Evolutionary conservation across 1,140 invertebrate species (phyloP), one percentile per base, ranked within the genome.

Genomic region (Lutraria rhynchaena): DNA sequence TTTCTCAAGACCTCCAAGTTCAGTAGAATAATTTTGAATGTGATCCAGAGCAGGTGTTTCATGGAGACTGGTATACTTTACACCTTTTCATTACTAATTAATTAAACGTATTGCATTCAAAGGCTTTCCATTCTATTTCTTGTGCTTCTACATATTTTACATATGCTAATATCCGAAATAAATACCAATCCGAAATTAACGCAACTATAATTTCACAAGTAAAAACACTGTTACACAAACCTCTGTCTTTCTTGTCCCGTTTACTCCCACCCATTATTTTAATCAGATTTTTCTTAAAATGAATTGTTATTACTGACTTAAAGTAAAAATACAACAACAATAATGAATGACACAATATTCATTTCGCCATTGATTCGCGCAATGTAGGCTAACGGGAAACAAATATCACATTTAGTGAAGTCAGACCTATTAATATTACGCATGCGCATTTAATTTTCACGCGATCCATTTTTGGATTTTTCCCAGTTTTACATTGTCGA

Each of bases 211-310:
- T n/a, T n/a, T n/a, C n/a, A n/a, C n/a, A n/a, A 4, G 3, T 4
- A 9, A 29, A 57, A 4, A 27, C 7, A n/a, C n/a, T n/a, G n/a
- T n/a, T n/a, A n/a, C n/a, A n/a, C n/a, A n/a, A 69, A 83, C 82
- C 82, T 83, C 60, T 83, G 33, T 81, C 69, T 75, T 49, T 83
- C 75, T 65, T 75, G 44, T 83, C 84, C 73, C 74, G 81, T 76
- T 83, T 83, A n/a, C 82, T 77, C 17, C 83, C 78, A 29, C 71
- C 75, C 74, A 71, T 85, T 24, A n/a, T n/a, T n/a, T n/a, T n/a
- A n/a, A n/a, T n/a, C n/a, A n/a, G n/a, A n/a, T n/a, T n/a, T n/a
- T n/a, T n/a, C n/a, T n/a, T n/a, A n/a, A n/a, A n/a, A n/a, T n/a
- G n/a, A n/a, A n/a, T n/a, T n/a, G n/a, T n/a, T n/a, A n/a, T n/a